Evolutionary conservation across 2,888 invertebrate genomes (phyloP), one percentile per base, ranked within the genome.

Genomic region (Dryobotodes eremita): DNA sequence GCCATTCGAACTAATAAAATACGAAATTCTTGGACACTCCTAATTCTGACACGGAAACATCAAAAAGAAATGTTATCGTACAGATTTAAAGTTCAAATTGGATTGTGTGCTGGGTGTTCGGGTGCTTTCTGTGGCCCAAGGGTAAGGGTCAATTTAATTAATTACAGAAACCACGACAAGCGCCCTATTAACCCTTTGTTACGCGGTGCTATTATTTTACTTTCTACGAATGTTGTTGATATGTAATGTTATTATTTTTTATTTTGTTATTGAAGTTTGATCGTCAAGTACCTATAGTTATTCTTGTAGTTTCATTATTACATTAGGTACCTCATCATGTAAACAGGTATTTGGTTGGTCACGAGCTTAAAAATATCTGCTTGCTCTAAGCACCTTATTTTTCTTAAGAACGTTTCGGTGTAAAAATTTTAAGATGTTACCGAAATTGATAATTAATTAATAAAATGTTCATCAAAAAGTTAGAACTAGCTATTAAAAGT

Each of bases 71-170:
- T 90, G 91, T 91, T 92, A 91, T 82, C 64, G 75, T 88, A 50
- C 57, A 42, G 85, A 80, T 84, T 90, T 92, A 94, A 89, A 89
- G 93, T 93, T 89, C 85, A 93, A 89, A 91, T 93, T 94, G 83
- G 87, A 83, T 86, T 87, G 89, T 79, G 77, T 88, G 80, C 70
- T 80, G 73, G 85, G 74, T 88, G 84, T 90, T 90, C 84, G 89
- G 91, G 88, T 89, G 88, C 88, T 92, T 92, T 89, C 91, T 90
- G 92, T 89, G 90, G 93, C 92, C 91, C 88, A 87, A 90, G 94
- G 93, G 92, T 92, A 90, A 93, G 94, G 95, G 95, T 94, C 95
- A 94, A 94, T 95, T 95, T 93, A 95, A 95, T 95, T 95, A 95
- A 95, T 95, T 94, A 95, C 93, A 91, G 88, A 89, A 92, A 93